Evolutionary conservation across 2,888 invertebrate species (phyloP).

Genomic region (Galerucella pusilla): DNA sequence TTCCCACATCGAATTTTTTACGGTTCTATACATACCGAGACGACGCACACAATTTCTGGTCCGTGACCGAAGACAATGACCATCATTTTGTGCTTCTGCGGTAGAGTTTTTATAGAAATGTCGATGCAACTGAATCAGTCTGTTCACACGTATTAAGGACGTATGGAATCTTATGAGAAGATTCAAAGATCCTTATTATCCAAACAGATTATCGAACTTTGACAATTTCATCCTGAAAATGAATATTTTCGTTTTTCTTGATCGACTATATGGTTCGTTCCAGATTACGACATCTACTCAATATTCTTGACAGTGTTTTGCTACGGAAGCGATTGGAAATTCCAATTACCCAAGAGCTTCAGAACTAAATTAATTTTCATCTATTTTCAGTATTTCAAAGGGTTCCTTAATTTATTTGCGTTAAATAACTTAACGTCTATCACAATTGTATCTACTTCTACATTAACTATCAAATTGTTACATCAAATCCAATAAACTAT

Average conservation of each 20-base stretch:
- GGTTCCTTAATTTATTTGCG: neutral
- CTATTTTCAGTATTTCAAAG: neutral
- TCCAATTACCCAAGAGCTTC: slow-evolving; percentile 12
- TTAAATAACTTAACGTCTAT: neutral
- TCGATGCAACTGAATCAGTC: no score
- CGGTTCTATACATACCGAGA: neutral
- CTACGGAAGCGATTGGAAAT: slow-evolving; percentile 19
- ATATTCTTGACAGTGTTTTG: slow-evolving; percentile 10
- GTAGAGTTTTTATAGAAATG: no score
- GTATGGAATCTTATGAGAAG: no score
- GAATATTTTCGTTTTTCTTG: neutral
- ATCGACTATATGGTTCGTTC: neutral
- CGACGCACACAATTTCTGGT: neutral
- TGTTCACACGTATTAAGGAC: no score
- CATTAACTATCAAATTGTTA: neutral
- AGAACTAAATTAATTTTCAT: slow-evolving; percentile 1
- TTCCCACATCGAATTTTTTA: neutral
- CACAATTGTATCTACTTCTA: neutral
- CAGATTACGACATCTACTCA: slow-evolving; percentile 2
- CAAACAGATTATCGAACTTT: no score
- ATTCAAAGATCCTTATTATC: no score
- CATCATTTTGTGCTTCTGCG: neutral
- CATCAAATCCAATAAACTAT: neutral
- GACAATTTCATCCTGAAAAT: no score
- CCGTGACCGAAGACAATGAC: neutral